These are phyloP conservation scores for Cyrtodaria siliqua DNA, from an alignment of 2,888 invertebrate species.

Conservation along the genomic window DNA sequence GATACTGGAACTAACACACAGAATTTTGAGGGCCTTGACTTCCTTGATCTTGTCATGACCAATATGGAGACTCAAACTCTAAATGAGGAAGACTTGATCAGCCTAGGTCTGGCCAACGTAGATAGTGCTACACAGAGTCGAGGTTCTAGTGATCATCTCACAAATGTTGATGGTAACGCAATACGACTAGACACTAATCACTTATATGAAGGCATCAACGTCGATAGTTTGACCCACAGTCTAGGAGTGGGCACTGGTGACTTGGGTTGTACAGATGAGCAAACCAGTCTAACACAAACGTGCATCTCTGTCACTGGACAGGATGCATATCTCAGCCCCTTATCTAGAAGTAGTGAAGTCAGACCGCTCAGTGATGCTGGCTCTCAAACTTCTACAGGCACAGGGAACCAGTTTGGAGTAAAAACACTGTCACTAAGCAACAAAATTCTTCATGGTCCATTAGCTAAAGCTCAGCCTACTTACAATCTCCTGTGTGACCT, in stretches of 20 bases:
- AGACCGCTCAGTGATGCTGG: too few species aligned
- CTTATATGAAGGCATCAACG: too few species aligned
- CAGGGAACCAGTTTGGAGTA: background rate
- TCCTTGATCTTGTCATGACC: slow-evolving; percentile 75
- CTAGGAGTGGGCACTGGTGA: slow-evolving; percentile 8
- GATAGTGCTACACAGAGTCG: background rate
- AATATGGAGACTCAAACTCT: slow-evolving; percentile 82
- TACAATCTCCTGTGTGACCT: background rate
- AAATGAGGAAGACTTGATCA: slow-evolving; percentile 63
- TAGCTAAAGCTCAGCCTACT: background rate
- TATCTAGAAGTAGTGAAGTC: too few species aligned
- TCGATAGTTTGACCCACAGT: background rate
- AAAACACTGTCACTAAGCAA: background rate
- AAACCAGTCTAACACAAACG: slow-evolving; percentile 1
- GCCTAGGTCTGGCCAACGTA: slow-evolving; percentile 28
- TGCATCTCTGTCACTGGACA: too few species aligned
- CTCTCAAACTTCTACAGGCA: background rate
- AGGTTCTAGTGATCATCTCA: background rate
- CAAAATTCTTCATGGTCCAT: too few species aligned
- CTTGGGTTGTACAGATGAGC: background rate
- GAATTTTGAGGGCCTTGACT: slow-evolving; percentile 71
- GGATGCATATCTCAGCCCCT: too few species aligned
- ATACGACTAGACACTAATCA: background rate
- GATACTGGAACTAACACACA: slow-evolving; percentile 74
- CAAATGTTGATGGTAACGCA: background rate